phyloP scores from a whole-genome alignment of 2,797 vertebrate species.

The Tragelaphus oryx region DNA sequence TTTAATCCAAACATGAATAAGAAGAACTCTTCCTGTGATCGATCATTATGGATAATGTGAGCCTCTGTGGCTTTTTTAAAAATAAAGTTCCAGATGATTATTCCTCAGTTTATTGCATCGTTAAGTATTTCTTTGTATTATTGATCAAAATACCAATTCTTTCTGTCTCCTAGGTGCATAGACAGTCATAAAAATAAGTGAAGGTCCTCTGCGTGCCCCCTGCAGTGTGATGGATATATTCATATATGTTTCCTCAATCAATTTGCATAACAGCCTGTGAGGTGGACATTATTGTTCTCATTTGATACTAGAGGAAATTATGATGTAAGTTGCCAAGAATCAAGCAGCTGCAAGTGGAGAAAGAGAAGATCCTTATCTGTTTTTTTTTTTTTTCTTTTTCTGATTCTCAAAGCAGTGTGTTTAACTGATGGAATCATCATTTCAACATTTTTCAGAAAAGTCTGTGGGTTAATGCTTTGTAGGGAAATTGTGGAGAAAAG shows the following conservation, averaged over 20 bases:
- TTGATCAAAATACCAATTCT: background rate
- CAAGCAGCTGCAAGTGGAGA: background rate
- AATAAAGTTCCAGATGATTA: background rate
- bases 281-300: background rate
- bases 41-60: background rate
- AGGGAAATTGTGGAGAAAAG: background rate
- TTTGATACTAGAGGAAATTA: background rate
- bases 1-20: background rate
- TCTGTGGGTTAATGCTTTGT: background rate
- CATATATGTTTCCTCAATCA: too few relatives aligned
- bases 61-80: background rate
- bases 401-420: background rate
- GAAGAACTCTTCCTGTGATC: background rate
- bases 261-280: background rate
- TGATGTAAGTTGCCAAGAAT: background rate
- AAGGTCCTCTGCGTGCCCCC: background rate
- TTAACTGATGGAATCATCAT: background rate
- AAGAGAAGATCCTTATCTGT: background rate
- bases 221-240: background rate
- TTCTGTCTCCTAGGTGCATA: too few relatives aligned
- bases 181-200: background rate
- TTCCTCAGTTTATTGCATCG: background rate
- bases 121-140: background rate
- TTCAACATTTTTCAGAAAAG: background rate
- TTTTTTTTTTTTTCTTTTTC: too few relatives aligned